A percentile compares a stretch with the other conserved stretches of the same genome.
Evolutionary conservation across 2,113 vertebrate species (phyloP).

Genomic region (Pangasianodon hypophthalmus): DNA sequence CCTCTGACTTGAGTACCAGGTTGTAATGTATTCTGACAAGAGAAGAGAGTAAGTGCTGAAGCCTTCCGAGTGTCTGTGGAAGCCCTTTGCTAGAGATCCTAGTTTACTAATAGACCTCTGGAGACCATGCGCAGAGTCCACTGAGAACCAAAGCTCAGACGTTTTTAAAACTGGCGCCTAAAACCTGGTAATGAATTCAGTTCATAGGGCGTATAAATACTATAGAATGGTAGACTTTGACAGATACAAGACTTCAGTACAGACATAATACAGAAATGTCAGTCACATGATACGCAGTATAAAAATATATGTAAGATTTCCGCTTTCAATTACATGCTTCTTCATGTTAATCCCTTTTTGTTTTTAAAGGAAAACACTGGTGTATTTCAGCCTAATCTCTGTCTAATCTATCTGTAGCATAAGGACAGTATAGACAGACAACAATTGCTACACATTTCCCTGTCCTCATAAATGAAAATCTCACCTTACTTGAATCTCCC

Average conservation of each 20-base stretch:
- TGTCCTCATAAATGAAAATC: neutral
- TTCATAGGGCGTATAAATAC: conserved; percentile 39
- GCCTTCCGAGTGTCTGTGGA: conserved; percentile 74
- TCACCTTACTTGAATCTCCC: neutral
- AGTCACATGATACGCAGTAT: neutral
- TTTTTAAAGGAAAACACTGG: neutral
- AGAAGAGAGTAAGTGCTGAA: conserved; percentile 52
- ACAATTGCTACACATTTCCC: neutral
- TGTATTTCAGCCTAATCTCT: neutral
- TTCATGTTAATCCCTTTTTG: neutral
- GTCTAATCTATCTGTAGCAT: neutral
- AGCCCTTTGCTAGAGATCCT: conserved; percentile 70
- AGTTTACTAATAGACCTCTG: conserved; percentile 83
- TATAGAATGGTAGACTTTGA: conserved; percentile 11
- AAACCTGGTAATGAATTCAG: conserved; percentile 59
- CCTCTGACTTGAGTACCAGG: conserved; percentile 73
- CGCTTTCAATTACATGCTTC: neutral
- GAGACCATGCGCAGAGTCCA: conserved; percentile 74
- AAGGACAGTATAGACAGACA: neutral
- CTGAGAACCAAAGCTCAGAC: conserved; percentile 66
- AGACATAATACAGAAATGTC: neutral
- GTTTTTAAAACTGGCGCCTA: conserved; percentile 65
- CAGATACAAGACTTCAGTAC: conserved; percentile 12
- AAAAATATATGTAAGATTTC: neutral
- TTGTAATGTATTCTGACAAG: conserved; percentile 79